phyloP scores from a whole-genome alignment of 2,113 vertebrate genomes.

The Nesogale talazaci region DNA sequence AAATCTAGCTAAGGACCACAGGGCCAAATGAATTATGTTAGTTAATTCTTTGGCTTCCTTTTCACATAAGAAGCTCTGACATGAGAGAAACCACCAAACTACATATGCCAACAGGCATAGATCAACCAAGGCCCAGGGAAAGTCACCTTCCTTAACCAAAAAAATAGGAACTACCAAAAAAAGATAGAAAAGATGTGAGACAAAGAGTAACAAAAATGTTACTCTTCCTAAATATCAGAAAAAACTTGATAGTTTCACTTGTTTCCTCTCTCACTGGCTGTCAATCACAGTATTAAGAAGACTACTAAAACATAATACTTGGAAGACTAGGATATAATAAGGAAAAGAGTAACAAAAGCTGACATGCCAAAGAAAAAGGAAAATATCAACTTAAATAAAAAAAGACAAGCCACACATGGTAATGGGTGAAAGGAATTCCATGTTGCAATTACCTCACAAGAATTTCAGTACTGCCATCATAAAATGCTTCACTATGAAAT shows the following conservation, averaged over 20 bases:
- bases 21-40: conserved; percentile 22
- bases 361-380: neutral
- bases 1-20: neutral
- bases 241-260: neutral
- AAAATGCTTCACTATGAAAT: neutral
- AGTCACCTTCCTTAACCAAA: neutral
- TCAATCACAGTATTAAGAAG: neutral
- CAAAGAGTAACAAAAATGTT: neutral
- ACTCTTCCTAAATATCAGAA: neutral
- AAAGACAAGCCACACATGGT: neutral
- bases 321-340: neutral
- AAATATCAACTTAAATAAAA: neutral
- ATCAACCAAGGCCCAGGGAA: neutral
- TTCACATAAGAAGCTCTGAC: neutral
- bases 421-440: neutral
- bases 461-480: neutral
- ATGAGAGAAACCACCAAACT: neutral
- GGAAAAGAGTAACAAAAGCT: neutral
- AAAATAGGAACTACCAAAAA: neutral
- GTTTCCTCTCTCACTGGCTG: neutral
- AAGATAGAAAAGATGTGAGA: no score
- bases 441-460: no score
- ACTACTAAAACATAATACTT: no score
- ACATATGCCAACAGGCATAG: neutral
- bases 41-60: neutral